These are phyloP conservation scores for Junonia oenone DNA, from an alignment of 2,888 invertebrate species.

Conservation along the genomic window DNA sequence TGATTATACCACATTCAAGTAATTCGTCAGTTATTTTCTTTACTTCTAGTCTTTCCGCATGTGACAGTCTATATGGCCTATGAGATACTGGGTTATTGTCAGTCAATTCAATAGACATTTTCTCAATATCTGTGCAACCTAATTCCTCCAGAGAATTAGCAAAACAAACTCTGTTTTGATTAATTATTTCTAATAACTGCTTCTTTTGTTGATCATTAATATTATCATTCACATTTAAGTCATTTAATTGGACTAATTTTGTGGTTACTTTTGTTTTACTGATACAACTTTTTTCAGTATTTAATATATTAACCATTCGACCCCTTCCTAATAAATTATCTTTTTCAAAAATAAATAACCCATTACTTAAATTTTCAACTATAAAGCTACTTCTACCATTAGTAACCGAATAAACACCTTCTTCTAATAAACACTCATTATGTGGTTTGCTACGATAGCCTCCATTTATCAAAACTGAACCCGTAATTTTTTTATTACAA, in stretches of 20 bases:
- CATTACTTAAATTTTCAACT: no score
- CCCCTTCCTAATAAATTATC: no score
- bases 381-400: no score
- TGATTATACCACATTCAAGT: neutral
- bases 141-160: conserved; percentile 1
- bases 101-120: conserved; percentile 4
- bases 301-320: no score
- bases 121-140: neutral
- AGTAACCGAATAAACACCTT: no score
- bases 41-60: neutral
- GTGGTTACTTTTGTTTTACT: no score
- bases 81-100: neutral
- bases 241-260: neutral
- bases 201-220: neutral
- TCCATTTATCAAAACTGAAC: no score
- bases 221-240: neutral
- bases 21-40: neutral
- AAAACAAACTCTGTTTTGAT: conserved; percentile 5
- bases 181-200: neutral
- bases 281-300: no score
- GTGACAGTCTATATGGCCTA: neutral
- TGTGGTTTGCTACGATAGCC: no score
- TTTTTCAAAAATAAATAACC: no score
- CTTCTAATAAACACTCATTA: no score
- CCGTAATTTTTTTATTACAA: no score